Base-by-base conservation (phyloP, 1,140 invertebrate species). In the Sitobion miscanthi region DNA sequence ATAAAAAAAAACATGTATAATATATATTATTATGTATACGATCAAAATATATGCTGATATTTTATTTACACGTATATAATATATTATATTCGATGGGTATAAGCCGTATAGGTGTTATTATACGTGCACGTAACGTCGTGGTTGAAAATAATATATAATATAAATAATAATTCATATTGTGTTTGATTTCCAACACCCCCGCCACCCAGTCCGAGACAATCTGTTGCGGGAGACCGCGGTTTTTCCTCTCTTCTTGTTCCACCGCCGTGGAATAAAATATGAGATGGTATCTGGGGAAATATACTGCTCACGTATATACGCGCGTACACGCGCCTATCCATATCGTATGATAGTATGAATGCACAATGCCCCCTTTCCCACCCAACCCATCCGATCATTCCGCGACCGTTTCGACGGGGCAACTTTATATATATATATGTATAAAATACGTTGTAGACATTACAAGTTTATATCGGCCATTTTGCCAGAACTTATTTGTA, bases 251-350 rank as follows among this genome's bases (percentile, higher is more conserved):
- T 21, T 45, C 45, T 90, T 57, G n/a, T 20, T 57, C 35, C 82
- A 54, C 49, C 35, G 35, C 38, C 14, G 82, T 17, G 49, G 82
- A 54, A 93, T 93, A 93, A 93, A 93, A 93, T 93, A 93, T 93
- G 91, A 93, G 91, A 93, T 93, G 91, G 91, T 93, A 93, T 93
- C 91, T 85, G n/a, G 91, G 91, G 91, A 93, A 93, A 93, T 93
- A 93, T 93, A 93, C 91, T 57, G 82, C 91, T 93, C 82, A 83
- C 82, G 35, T 57, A 83, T 82, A 54, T 54, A 54, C 52, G 20
- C 52, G 20, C 52, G 20, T 54, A 93, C n/a, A 77, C 62, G 30
- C 82, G 77, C 49, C 82, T 77, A 86, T 93, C 49, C 91, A n/a
- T 93, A 93, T 93, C 85, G 91, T 85, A 93, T 57, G 91, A 93